These are phyloP conservation scores for Heteromyza rotundicornis DNA, from an alignment of 2,888 invertebrate species.

Conservation along the genomic window DNA sequence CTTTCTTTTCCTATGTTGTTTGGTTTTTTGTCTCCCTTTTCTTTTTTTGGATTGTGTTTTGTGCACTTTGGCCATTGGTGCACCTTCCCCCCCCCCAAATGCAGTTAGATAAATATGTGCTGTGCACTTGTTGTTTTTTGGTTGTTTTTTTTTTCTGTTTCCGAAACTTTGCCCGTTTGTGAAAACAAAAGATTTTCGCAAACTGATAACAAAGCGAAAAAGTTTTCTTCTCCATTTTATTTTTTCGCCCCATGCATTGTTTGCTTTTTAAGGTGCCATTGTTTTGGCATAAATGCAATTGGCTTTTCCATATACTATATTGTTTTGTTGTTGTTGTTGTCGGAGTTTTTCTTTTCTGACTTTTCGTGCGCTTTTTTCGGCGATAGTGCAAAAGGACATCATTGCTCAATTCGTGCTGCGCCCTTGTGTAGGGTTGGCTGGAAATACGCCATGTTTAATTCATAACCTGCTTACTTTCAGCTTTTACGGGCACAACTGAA, in stretches of 20 bases:
- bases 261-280: neutral
- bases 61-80: neutral
- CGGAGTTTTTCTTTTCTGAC: neutral
- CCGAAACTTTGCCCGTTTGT: neutral
- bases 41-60: too few species aligned
- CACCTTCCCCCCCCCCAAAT: conserved; percentile 8
- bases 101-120: conserved; percentile 16
- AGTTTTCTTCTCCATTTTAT: neutral
- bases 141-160: too few species aligned
- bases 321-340: conserved; percentile 18
- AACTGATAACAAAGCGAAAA: neutral
- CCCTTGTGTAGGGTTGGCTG: neutral
- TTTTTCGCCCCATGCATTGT: neutral
- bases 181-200: conserved; percentile 14
- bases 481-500: too few species aligned
- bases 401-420: conserved; percentile 15
- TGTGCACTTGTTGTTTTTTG: conserved; percentile 16
- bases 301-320: conserved; percentile 4
- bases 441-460: conserved; percentile 20
- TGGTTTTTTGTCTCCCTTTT: too few species aligned
- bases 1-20: too few species aligned
- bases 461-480: conserved; percentile 10
- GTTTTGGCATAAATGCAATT: conserved; percentile 6
- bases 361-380: neutral
- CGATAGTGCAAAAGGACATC: conserved; percentile 15